These are phyloP conservation scores for Tenebrosternarchus preto DNA, from an alignment of 2,113 vertebrate genomes.

Conservation along the genomic window DNA sequence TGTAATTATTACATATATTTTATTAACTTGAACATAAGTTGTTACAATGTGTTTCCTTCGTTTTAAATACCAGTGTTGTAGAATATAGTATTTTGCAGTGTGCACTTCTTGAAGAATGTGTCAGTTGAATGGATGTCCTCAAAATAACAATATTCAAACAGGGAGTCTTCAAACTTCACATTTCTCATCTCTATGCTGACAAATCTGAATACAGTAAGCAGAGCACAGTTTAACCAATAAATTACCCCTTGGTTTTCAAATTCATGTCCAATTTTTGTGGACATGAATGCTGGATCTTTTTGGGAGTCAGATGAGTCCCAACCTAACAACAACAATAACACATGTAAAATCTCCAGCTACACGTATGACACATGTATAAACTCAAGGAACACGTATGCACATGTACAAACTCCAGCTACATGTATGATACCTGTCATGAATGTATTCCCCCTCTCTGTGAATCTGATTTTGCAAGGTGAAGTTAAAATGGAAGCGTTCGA, in stretches of 20 bases:
- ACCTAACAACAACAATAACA: no score
- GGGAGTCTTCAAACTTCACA: conserved; percentile 88
- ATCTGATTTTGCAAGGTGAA: conserved; percentile 96
- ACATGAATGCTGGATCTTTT: no score
- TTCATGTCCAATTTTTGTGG: no score
- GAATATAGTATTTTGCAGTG: conserved; percentile 86
- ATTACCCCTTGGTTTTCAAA: not conserved
- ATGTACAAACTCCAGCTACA: no score
- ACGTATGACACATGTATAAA: no score
- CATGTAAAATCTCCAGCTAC: no score
- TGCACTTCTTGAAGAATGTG: conserved; percentile 95
- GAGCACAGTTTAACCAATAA: not conserved
- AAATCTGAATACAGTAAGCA: conserved; percentile 76
- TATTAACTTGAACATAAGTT: no score
- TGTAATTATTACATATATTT: no score
- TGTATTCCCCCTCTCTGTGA: conserved; percentile 86
- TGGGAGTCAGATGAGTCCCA: no score
- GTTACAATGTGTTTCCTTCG: no score
- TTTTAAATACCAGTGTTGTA: conserved; percentile 87
- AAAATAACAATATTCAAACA: conserved; percentile 95
- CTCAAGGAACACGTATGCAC: no score
- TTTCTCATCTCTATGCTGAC: conserved; percentile 90
- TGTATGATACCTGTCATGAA: conserved; percentile 84
- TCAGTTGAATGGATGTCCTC: conserved; percentile 89
- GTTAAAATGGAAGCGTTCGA: conserved; percentile 90